A percentile compares a stretch with the other conserved stretches of the same genome.
These are phyloP conservation scores for Cuniculus paca DNA, from an alignment of 2,797 vertebrate genomes.

Conservation along the genomic window DNA sequence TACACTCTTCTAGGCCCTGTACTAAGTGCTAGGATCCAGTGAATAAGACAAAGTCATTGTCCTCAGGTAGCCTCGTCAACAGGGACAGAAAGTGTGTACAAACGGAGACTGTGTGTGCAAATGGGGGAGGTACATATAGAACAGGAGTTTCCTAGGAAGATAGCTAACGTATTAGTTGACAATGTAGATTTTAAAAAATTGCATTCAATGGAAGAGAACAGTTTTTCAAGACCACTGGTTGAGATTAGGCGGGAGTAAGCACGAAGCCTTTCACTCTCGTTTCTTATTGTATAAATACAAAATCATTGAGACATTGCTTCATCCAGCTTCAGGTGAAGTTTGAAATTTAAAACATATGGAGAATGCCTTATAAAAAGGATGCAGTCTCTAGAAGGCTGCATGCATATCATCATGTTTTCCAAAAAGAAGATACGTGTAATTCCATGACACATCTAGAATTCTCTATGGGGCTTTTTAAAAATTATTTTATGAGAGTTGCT, in stretches of 20 bases:
- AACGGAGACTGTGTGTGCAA: neutral
- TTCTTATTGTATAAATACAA: neutral
- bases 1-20: neutral
- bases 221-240: neutral
- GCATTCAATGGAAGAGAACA: neutral
- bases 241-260: slow-evolving; percentile 34
- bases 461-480: neutral
- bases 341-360: neutral
- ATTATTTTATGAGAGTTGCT: neutral
- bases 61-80: neutral
- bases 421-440: neutral
- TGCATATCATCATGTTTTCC: neutral
- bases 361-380: neutral
- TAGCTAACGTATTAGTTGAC: neutral
- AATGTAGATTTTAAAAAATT: neutral
- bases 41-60: neutral
- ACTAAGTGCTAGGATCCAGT: neutral
- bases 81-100: neutral
- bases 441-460: neutral
- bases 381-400: neutral
- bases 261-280: neutral
- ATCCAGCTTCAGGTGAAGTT: neutral
- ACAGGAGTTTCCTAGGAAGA: neutral
- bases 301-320: neutral
- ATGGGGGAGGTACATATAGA: accelerated